A percentile compares a stretch with the other conserved stretches of the same genome.
phyloP scores from a whole-genome alignment of 2,888 invertebrate species.

The Yponomeuta sedellus region DNA sequence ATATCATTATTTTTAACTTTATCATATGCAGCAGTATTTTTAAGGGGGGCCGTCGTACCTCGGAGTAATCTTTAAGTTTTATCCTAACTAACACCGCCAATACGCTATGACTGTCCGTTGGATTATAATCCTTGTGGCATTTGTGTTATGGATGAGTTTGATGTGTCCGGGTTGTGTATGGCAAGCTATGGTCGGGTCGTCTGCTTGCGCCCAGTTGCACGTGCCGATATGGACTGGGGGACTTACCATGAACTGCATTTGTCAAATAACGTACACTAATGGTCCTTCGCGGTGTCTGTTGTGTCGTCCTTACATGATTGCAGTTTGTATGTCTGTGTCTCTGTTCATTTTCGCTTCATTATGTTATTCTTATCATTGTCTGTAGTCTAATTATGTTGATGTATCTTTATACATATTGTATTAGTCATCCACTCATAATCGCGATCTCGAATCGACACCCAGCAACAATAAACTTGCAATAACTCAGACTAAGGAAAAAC shows the following conservation, averaged over 20 bases:
- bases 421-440: constrained; percentile 7
- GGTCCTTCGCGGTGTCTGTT: too few relatives aligned
- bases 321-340: neutral
- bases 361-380: neutral
- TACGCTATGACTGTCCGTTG: constrained; percentile 46
- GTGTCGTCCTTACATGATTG: neutral
- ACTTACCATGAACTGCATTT: neutral
- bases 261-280: too few relatives aligned
- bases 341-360: neutral
- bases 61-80: constrained; percentile 60
- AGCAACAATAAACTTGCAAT: constrained; percentile 14
- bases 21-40: constrained; percentile 73
- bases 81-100: constrained; percentile 35
- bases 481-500: constrained; percentile 7
- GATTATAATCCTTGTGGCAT: neutral
- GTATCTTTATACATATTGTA: neutral
- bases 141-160: constrained; percentile 14
- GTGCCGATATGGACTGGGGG: neutral
- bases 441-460: constrained; percentile 15
- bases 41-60: constrained; percentile 52
- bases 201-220: neutral
- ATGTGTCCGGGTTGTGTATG: constrained; percentile 17
- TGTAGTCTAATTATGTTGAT: neutral
- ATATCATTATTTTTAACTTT: constrained; percentile 74
- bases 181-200: constrained; percentile 7